A percentile compares a stretch with the other conserved stretches of the same genome.
These are phyloP conservation scores for Cossypha caffra DNA, from an alignment of 2,797 vertebrate genomes.

Conservation along the genomic window DNA sequence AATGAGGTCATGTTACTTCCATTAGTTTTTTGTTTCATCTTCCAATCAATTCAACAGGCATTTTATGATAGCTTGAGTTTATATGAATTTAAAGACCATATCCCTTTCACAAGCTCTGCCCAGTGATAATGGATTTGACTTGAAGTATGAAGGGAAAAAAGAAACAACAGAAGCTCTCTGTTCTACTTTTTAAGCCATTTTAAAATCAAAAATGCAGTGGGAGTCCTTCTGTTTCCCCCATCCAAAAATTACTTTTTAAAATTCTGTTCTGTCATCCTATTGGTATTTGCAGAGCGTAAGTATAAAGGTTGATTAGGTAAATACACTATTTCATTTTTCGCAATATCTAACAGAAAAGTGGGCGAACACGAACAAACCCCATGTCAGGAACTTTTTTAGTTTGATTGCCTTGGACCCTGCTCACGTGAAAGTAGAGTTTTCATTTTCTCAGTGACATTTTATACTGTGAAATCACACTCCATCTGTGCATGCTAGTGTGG, in stretches of 20 bases:
- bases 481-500: background rate
- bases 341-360: background rate
- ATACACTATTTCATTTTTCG: background rate
- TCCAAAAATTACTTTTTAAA: background rate
- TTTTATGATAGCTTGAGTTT: constrained; percentile 50
- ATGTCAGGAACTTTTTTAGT: background rate
- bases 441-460: constrained; percentile 32
- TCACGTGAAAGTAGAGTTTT: constrained; percentile 1
- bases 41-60: constrained; percentile 51
- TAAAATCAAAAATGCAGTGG: background rate
- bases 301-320: background rate
- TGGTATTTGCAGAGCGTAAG: background rate
- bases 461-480: constrained; percentile 23
- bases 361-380: background rate
- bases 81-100: constrained; percentile 53
- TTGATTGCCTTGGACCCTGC: background rate
- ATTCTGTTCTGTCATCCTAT: background rate
- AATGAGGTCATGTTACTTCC: constrained; percentile 70
- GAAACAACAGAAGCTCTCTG: background rate
- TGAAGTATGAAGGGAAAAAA: constrained; percentile 8
- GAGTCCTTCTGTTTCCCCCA: background rate
- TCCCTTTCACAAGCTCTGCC: constrained; percentile 53
- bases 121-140: constrained; percentile 47
- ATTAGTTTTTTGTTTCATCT: constrained; percentile 64
- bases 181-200: constrained; percentile 22